Evolutionary conservation across 2,888 invertebrate species (phyloP).

Genomic region (Drosophila merina): DNA sequence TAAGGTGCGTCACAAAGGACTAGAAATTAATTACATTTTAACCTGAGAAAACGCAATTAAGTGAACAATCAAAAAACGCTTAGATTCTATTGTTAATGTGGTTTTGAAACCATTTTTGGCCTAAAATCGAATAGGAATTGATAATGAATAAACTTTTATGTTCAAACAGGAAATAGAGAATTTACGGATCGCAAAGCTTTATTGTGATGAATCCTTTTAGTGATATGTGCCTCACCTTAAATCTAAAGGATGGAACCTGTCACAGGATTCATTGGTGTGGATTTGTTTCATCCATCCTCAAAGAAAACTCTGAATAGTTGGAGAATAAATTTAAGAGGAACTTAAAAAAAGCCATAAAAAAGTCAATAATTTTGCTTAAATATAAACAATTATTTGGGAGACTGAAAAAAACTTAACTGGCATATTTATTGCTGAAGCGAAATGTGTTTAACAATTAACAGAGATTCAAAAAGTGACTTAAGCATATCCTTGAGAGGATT

Average conservation of each 20-base stretch:
- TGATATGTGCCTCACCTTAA: neutral
- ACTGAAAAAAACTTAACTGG: neutral
- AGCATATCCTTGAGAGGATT: slow-evolving; percentile 6
- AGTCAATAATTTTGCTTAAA: neutral
- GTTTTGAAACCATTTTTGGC: neutral
- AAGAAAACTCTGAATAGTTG: neutral
- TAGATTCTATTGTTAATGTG: neutral
- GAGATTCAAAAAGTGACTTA: slow-evolving; percentile 19
- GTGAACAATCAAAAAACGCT: slow-evolving; percentile 10
- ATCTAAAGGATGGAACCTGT: neutral
- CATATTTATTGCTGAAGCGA: slow-evolving; percentile 20
- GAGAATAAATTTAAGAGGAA: too few relatives aligned
- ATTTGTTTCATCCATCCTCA: neutral
- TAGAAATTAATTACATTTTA: slow-evolving; percentile 10
- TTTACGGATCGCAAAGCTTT: too few relatives aligned
- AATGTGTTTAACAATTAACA: slow-evolving; percentile 26
- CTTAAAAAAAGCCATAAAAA: too few relatives aligned
- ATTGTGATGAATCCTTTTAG: too few relatives aligned
- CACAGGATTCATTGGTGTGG: neutral
- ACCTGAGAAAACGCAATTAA: neutral
- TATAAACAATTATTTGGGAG: neutral
- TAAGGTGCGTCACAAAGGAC: slow-evolving; percentile 3
- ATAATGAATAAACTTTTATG: too few relatives aligned
- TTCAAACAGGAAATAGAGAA: too few relatives aligned
- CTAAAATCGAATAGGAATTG: too few relatives aligned